A percentile compares a stretch with the other conserved stretches of the same genome.
Evolutionary conservation across 2,888 invertebrate genomes (phyloP).

Genomic region (Vandiemenella viatica): DNA sequence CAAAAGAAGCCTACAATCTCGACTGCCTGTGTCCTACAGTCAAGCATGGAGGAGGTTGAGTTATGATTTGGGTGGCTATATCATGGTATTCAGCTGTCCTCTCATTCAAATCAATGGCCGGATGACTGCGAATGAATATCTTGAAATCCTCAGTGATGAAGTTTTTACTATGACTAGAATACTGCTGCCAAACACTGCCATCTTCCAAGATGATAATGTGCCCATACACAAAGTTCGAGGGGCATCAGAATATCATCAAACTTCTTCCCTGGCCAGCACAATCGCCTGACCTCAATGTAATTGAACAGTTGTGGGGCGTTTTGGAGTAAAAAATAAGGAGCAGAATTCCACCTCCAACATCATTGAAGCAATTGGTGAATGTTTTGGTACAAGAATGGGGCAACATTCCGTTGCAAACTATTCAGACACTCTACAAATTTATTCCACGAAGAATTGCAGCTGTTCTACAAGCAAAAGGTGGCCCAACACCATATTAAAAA

Average conservation of each 20-base stretch:
- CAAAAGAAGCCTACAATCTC: not conserved
- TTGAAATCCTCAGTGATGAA: not conserved
- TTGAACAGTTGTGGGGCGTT: no score
- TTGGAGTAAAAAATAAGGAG: not conserved
- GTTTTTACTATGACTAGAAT: not conserved
- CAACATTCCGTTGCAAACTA: not conserved
- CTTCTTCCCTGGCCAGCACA: not conserved
- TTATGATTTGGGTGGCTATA: not conserved
- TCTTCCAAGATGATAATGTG: not conserved
- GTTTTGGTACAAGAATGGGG: not conserved
- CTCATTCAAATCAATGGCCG: not conserved
- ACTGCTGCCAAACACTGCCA: not conserved
- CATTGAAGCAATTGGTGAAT: not conserved
- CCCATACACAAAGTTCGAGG: not conserved
- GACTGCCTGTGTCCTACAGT: not conserved
- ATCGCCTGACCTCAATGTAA: no score
- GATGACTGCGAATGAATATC: not conserved
- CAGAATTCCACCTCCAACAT: not conserved
- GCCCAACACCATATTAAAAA: not conserved
- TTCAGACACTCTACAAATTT: not conserved
- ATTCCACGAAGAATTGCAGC: not conserved
- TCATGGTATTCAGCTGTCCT: not conserved
- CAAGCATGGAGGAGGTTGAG: not conserved
- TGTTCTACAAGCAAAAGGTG: not conserved
- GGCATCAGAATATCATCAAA: not conserved